Percentiles rank a stretch among this genome's conserved stretches.
Evolutionary conservation across 2,888 invertebrate genomes (phyloP).

Genomic region (Dolichopus griseipennis): DNA sequence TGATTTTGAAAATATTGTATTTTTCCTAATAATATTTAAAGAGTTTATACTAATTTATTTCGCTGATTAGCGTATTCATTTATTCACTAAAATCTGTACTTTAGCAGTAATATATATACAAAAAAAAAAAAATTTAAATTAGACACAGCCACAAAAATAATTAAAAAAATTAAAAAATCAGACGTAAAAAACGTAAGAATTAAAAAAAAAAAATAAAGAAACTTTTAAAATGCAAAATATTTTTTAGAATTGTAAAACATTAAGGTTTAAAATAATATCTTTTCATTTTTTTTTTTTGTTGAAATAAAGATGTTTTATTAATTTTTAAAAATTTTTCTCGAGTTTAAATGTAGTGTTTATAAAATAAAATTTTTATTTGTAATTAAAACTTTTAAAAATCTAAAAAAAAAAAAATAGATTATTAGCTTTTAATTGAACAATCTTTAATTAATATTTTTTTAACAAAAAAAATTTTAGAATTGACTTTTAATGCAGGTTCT

Average conservation of each 20-base stretch:
- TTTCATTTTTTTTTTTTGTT: slow-evolving; percentile 9
- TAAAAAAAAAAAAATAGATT: background rate
- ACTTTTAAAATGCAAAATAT: background rate
- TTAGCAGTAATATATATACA: too few relatives aligned
- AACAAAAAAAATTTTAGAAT: too few relatives aligned
- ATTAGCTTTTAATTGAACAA: background rate
- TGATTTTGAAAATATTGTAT: too few relatives aligned
- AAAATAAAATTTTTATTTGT: slow-evolving; percentile 6
- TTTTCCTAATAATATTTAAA: too few relatives aligned
- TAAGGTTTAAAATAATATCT: background rate
- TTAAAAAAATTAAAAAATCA: background rate
- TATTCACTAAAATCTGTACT: too few relatives aligned
- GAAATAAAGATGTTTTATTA: slow-evolving; percentile 10
- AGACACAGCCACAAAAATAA: background rate
- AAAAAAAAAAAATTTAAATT: background rate
- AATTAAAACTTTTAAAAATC: slow-evolving; percentile 5
- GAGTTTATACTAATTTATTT: too few relatives aligned
- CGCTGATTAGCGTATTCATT: too few relatives aligned
- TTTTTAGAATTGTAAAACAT: slow-evolving; percentile 6
- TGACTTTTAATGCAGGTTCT: too few relatives aligned
- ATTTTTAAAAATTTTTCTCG: slow-evolving; percentile 8
- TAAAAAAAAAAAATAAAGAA: background rate
- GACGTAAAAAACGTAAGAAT: background rate
- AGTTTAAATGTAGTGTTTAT: slow-evolving; percentile 6
- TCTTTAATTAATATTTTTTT: too few relatives aligned